Evolutionary conservation across 2,113 vertebrate genomes (phyloP), one percentile per base, ranked within the genome.

Genomic region (Physeter macrocephalus): DNA sequence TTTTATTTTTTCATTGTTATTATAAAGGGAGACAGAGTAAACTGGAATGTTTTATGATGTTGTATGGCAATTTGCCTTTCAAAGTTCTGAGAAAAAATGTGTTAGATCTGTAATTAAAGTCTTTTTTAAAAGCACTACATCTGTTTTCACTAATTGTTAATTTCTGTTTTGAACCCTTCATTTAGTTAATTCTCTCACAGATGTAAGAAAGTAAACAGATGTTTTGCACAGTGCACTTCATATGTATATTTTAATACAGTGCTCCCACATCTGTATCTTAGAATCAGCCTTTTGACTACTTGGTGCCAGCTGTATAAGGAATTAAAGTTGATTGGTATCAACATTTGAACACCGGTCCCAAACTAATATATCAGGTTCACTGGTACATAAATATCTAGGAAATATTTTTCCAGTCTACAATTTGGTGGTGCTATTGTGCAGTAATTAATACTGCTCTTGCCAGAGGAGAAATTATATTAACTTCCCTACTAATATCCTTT

Each of bases 41-140:
- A 98, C 98, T 98, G 98, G 98, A 99, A 98, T 92, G 98, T 98
- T 97, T 98, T 71, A 95, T 82, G 92, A 96, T 98, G 96, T 97
- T 97, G 94, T 90, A 95, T 92, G 95, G 93, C 95, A 94, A 72
- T 77, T 97, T 39, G 88, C 98, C 97, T 98, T 98, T 97, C 92
- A 90, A 92, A 96, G 81, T 97, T 98, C 97, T 39, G 88, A 94
- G 97, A 97, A 90, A 98, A 96, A 88, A 96, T 39, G 34, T 89
- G 80, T 91, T 95, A 96, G 18, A 41, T 95, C 88, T 98, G 96
- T 88, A 97, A 97, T 89, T 97, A 95, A 97, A 97, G 94, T 78
- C n/a, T 92, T 78, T 52, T 74, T 97, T 96, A 96, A 66, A 91
- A 98, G 97, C 98, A 98, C 98, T 98, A 98, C 97, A 97, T 95